Conservation (phyloP, 2,888 invertebrate species). For the Mesorhabditis sp. region DNA sequence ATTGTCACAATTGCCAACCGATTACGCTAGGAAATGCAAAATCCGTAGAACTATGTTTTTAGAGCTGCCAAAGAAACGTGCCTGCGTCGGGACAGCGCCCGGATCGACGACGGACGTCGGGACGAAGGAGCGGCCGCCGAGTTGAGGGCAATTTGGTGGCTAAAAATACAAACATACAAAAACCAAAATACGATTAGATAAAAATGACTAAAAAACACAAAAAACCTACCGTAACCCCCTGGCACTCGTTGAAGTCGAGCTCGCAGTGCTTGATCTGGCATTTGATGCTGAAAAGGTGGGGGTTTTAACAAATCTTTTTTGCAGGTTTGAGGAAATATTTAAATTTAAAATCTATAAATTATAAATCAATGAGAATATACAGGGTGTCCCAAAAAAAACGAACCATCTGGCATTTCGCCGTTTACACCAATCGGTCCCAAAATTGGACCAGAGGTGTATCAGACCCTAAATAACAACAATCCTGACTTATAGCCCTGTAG, state of each 20-base stretch:
- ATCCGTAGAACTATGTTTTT: background rate
- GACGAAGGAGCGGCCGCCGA: background rate
- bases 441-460: too few relatives aligned
- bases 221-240: conserved; percentile 40
- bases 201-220: background rate
- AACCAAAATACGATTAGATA: background rate
- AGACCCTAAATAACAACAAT: too few relatives aligned
- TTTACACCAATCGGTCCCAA: too few relatives aligned
- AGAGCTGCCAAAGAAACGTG: background rate
- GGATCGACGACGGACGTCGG: background rate
- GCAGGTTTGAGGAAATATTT: too few relatives aligned
- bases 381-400: too few relatives aligned
- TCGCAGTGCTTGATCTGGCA: conserved; percentile 54
- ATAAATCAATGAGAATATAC: too few relatives aligned
- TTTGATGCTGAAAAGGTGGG: conserved; percentile 20
- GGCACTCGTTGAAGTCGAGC: conserved; percentile 48
- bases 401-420: too few relatives aligned
- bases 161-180: background rate
- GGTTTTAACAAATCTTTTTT: too few relatives aligned
- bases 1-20: too few relatives aligned
- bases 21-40: background rate
- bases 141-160: background rate
- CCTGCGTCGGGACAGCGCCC: background rate
- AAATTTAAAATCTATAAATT: too few relatives aligned
- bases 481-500: too few relatives aligned